phyloP scores from a whole-genome alignment of 2,888 invertebrate species.

The Stenodera caucasica region DNA sequence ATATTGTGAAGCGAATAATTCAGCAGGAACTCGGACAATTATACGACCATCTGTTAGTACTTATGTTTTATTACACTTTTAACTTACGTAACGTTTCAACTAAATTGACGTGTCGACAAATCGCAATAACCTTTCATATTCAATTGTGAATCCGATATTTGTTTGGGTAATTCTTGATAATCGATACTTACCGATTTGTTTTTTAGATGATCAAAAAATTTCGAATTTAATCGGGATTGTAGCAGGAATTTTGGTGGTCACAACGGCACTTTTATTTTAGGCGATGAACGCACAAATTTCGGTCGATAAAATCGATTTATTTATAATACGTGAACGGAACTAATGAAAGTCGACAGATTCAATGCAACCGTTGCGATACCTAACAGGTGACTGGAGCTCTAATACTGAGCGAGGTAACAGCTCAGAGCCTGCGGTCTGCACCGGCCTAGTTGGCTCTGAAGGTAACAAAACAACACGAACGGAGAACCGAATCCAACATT shows the following conservation, averaged over 20 bases:
- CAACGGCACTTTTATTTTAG: not conserved
- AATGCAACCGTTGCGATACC: slow-evolving; percentile 7
- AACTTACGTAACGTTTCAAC: slow-evolving; percentile 10
- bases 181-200: no score
- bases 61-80: slow-evolving; percentile 9
- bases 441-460: slow-evolving; percentile 46
- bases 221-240: no score
- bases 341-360: not conserved
- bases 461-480: slow-evolving; percentile 39
- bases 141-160: not conserved
- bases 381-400: slow-evolving; percentile 14
- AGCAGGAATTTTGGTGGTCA: no score
- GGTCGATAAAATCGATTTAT: no score
- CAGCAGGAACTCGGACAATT: not conserved
- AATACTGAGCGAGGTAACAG: slow-evolving; percentile 35
- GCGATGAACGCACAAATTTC: no score
- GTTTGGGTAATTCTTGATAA: no score
- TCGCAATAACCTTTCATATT: slow-evolving; percentile 9
- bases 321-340: not conserved
- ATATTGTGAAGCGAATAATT: not conserved
- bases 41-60: slow-evolving; percentile 12
- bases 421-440: slow-evolving; percentile 41
- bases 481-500: not conserved
- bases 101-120: slow-evolving; percentile 10
- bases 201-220: no score